Evolutionary conservation across 2,888 invertebrate species (phyloP).

Genomic region (Limnephilus rhombicus): DNA sequence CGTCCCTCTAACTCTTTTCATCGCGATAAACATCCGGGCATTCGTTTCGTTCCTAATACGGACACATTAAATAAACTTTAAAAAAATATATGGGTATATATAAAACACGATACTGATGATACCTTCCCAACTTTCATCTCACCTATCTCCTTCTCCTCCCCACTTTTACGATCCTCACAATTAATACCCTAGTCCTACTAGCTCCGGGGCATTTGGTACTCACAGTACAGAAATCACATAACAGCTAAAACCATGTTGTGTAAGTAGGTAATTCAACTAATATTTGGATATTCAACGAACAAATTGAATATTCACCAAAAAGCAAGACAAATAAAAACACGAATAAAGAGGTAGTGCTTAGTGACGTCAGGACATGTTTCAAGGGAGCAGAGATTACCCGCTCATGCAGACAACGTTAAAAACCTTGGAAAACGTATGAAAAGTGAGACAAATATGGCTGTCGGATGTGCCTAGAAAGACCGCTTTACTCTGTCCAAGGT

Average conservation of each 20-base stretch:
- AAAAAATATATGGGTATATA: too few species aligned
- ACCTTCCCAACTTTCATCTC: too few species aligned
- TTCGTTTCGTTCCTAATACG: too few species aligned
- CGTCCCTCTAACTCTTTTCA: background rate
- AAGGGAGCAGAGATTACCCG: background rate
- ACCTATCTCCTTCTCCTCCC: too few species aligned
- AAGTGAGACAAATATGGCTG: slow-evolving; percentile 37
- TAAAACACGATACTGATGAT: too few species aligned
- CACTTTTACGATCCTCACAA: too few species aligned
- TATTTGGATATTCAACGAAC: background rate
- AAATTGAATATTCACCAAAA: background rate
- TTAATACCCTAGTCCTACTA: background rate
- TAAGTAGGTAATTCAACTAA: background rate
- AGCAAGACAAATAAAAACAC: background rate
- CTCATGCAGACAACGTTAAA: background rate
- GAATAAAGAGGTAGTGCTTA: background rate
- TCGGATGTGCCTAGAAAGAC: slow-evolving; percentile 9
- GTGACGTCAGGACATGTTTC: background rate
- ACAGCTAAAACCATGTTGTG: background rate
- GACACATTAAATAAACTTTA: too few species aligned
- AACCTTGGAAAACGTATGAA: slow-evolving; percentile 19
- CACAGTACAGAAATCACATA: background rate
- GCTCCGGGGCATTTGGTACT: background rate
- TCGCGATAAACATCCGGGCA: background rate
- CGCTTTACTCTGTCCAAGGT: slow-evolving; percentile 18